Evolutionary conservation across 1,140 invertebrate genomes (phyloP).

Genomic region (Drosophila murphyi): DNA sequence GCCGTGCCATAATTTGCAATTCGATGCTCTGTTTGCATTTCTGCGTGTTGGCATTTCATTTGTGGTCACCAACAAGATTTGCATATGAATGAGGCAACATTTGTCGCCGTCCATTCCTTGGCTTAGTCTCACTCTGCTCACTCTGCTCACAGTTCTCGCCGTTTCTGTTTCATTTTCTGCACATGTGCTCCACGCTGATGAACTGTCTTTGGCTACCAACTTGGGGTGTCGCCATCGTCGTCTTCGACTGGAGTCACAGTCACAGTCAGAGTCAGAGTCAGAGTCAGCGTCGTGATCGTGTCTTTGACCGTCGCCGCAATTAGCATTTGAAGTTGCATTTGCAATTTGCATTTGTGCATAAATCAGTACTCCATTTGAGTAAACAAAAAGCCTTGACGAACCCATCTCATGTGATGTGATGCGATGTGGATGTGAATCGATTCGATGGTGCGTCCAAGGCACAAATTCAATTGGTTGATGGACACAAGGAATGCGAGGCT

Average conservation of each 20-base stretch:
- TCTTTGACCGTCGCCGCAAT: slow-evolving; percentile 81
- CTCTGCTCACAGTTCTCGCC: not conserved
- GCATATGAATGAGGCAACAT: slow-evolving; percentile 72
- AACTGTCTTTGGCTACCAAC: slow-evolving; percentile 1
- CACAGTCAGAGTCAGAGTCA: not conserved
- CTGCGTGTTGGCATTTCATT: slow-evolving; percentile 83
- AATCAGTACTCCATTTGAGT: slow-evolving; percentile 48
- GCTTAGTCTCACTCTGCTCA: not conserved
- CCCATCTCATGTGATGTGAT: not conserved
- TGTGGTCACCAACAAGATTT: slow-evolving; percentile 72
- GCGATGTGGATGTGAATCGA: not conserved
- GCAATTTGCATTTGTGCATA: slow-evolving; percentile 75
- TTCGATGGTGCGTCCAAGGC: not conserved
- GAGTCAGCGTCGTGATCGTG: slow-evolving; percentile 38
- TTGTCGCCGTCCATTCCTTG: slow-evolving; percentile 6
- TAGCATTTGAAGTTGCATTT: slow-evolving; percentile 83
- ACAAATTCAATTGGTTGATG: slow-evolving; percentile 15
- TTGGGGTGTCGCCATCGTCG: not conserved
- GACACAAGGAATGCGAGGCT: slow-evolving; percentile 3
- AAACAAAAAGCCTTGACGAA: slow-evolving; percentile 29
- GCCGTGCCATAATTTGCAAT: slow-evolving; percentile 71
- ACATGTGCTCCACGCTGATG: not conserved
- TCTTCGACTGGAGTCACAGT: not conserved
- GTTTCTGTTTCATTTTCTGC: not conserved
- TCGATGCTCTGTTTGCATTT: slow-evolving; percentile 82